Conservation (phyloP, 2,797 vertebrate species). For the Acipenser oxyrinchus region DNA sequence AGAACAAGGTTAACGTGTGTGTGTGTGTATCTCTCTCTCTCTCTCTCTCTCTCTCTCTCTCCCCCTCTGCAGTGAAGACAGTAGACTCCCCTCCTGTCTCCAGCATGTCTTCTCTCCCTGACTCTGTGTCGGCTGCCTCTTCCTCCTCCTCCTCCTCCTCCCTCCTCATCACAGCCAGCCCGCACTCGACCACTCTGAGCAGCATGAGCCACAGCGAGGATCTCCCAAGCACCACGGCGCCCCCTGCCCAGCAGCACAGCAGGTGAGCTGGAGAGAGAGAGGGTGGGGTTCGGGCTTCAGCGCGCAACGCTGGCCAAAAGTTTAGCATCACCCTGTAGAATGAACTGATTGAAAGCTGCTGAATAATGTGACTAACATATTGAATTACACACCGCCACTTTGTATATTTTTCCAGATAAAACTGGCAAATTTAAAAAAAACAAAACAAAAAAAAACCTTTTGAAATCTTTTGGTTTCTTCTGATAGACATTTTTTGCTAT, state of each 20-base stretch:
- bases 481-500: too few relatives aligned
- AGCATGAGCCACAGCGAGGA: constrained; percentile 76
- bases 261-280: constrained; percentile 51
- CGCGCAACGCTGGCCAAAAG: background rate
- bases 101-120: constrained; percentile 68
- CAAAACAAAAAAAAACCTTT: too few relatives aligned
- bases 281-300: too few relatives aligned
- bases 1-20: too few relatives aligned
- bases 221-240: constrained; percentile 64
- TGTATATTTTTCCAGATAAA: too few relatives aligned
- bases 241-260: constrained; percentile 73
- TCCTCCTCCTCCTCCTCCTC: constrained; percentile 37
- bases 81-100: constrained; percentile 68
- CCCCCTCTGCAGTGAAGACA: constrained; percentile 56
- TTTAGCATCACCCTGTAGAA: too few relatives aligned
- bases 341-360: too few relatives aligned
- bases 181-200: constrained; percentile 55
- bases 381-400: too few relatives aligned
- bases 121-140: constrained; percentile 64
- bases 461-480: too few relatives aligned
- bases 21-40: too few relatives aligned
- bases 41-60: background rate
- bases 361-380: too few relatives aligned
- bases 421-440: too few relatives aligned
- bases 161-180: constrained; percentile 72